Percentiles rank a stretch among this genome's conserved stretches.
phyloP scores from a whole-genome alignment of 1,140 invertebrate species.

The Drosophila sturtevanti region DNA sequence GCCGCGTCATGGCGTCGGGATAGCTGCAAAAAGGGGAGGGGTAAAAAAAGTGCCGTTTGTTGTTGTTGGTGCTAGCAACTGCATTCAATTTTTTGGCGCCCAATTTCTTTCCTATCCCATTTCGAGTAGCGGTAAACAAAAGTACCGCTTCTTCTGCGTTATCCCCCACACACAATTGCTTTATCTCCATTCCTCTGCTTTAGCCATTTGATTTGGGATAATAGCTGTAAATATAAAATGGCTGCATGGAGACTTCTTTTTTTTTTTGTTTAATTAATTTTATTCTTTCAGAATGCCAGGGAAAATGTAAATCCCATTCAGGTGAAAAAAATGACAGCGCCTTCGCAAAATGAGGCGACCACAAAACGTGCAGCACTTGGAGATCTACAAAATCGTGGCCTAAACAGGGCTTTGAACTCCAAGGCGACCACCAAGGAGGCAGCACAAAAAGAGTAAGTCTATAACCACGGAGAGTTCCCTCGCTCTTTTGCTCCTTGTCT shows the following conservation, averaged over 20 bases:
- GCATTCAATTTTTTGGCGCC: conserved; percentile 48
- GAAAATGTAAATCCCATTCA: conserved; percentile 67
- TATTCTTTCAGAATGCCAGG: conserved; percentile 57
- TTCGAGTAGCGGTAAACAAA: conserved; percentile 39
- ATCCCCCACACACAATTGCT: background rate
- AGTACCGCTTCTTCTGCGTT: conserved; percentile 43
- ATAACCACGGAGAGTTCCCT: too few relatives aligned
- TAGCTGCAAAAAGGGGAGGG: conserved; percentile 14
- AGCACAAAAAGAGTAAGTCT: conserved; percentile 73
- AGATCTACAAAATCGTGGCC: conserved; percentile 76
- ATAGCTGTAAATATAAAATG: conserved; percentile 55
- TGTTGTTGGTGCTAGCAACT: conserved; percentile 29
- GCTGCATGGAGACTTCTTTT: conserved; percentile 25
- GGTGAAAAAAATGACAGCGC: conserved; percentile 71
- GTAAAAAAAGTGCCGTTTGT: conserved; percentile 59
- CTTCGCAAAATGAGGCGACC: conserved; percentile 54
- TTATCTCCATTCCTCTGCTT: too few relatives aligned
- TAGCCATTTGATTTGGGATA: conserved; percentile 4
- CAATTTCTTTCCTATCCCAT: conserved; percentile 35
- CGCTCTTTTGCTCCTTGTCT: too few relatives aligned
- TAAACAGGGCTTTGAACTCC: conserved; percentile 44
- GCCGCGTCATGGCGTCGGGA: conserved; percentile 61
- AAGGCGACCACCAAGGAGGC: conserved; percentile 67
- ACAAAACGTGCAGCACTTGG: conserved; percentile 77
- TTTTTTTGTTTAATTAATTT: background rate